Conservation (phyloP, 1,140 invertebrate genomes). For the Sipha flava region DNA sequence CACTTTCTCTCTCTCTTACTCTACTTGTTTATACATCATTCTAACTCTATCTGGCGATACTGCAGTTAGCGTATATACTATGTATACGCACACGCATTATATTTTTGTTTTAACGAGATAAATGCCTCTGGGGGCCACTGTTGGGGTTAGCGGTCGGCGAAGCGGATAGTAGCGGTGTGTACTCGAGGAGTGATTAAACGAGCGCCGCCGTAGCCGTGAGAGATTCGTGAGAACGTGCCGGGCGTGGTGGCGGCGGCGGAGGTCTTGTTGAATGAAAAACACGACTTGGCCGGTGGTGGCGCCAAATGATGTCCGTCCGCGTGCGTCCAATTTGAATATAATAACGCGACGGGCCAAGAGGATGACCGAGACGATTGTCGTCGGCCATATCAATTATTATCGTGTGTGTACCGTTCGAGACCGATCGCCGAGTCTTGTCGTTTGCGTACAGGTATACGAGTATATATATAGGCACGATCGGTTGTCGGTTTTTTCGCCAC, state of each 20-base stretch:
- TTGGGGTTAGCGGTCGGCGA: not conserved
- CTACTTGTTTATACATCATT: not conserved
- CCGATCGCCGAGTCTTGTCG: too few species aligned
- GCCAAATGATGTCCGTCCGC: conserved; percentile 20
- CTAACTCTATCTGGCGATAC: not conserved
- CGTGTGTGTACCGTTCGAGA: too few species aligned
- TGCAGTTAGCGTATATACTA: not conserved
- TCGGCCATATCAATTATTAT: conserved; percentile 26
- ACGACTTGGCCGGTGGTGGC: conserved; percentile 8
- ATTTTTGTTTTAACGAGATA: conserved; percentile 26
- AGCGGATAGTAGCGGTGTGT: not conserved
- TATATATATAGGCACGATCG: too few species aligned
- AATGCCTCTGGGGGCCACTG: not conserved
- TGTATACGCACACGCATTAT: not conserved
- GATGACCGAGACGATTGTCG: not conserved
- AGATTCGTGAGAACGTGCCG: conserved; percentile 29
- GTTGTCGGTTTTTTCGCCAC: too few species aligned
- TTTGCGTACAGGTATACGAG: too few species aligned
- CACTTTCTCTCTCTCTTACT: not conserved
- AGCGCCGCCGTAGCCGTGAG: not conserved
- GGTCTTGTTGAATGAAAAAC: conserved; percentile 28
- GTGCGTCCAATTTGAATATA: conserved; percentile 14
- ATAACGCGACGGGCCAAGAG: not conserved
- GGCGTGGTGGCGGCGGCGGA: not conserved
- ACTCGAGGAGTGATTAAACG: conserved; percentile 2